These are phyloP conservation scores for Murina feae DNA, from an alignment of 2,113 vertebrate genomes.

Conservation along the genomic window DNA sequence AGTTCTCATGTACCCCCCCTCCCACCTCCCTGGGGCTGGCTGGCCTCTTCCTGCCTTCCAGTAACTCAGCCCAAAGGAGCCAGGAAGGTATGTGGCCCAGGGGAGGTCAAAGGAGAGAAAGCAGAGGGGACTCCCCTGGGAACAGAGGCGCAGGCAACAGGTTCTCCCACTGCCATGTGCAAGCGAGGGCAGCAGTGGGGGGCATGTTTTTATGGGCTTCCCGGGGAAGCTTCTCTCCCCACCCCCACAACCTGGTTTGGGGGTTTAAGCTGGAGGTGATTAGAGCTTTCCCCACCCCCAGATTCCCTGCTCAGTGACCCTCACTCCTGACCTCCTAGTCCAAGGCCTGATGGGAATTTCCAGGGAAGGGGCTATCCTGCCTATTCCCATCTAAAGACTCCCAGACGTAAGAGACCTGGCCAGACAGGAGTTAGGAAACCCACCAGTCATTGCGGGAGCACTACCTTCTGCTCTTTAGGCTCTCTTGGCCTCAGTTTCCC, in stretches of 20 bases:
- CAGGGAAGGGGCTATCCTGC: neutral
- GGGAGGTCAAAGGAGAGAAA: constrained; percentile 54
- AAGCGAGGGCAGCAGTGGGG: neutral
- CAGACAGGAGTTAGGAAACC: neutral
- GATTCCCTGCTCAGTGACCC: neutral
- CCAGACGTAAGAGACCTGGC: neutral
- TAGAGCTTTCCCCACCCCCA: neutral
- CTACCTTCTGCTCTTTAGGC: neutral
- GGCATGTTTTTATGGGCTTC: neutral
- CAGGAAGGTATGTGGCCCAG: constrained; percentile 37
- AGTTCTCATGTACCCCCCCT: constrained; percentile 76
- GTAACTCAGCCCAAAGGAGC: constrained; percentile 54
- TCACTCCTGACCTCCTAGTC: neutral
- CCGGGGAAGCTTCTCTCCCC: neutral
- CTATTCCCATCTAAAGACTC: neutral
- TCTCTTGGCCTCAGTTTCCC: neutral
- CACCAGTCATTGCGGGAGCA: neutral
- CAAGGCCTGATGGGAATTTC: neutral
- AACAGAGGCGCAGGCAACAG: neutral
- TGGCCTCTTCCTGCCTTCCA: constrained; percentile 80
- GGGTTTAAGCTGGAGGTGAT: constrained; percentile 14
- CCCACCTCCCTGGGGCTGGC: constrained; percentile 43
- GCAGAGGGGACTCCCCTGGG: neutral
- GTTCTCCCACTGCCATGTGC: accelerated
- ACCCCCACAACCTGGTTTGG: neutral